phyloP scores from a whole-genome alignment of 2,797 vertebrate genomes.

The Prionace glauca region DNA sequence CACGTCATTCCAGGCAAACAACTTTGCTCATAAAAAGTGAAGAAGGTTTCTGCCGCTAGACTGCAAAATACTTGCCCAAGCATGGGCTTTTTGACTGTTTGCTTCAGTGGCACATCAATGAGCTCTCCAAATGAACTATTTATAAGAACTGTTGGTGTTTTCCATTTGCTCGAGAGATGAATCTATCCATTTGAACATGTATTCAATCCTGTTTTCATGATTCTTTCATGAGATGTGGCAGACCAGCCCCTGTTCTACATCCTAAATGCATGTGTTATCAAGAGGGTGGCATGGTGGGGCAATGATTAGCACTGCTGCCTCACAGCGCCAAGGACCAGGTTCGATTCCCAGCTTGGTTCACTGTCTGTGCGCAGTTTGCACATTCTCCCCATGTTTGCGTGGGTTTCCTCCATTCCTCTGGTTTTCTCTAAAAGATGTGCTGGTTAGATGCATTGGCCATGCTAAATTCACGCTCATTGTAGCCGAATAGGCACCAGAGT shows the following conservation, averaged over 20 bases:
- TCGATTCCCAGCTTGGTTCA: too few species aligned
- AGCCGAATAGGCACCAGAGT: too few species aligned
- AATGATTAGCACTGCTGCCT: too few species aligned
- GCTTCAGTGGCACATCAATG: neutral
- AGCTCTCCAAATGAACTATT: neutral
- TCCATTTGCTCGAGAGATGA: neutral
- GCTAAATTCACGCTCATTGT: too few species aligned
- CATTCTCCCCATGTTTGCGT: too few species aligned
- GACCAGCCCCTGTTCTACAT: neutral
- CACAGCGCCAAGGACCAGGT: too few species aligned
- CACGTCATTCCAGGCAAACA: neutral
- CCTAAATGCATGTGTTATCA: neutral
- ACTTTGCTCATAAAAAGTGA: neutral
- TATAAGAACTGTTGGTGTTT: neutral
- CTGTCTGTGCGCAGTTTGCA: too few species aligned
- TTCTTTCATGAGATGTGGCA: neutral
- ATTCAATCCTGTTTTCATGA: neutral
- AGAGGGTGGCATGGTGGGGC: too few species aligned
- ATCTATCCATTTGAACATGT: constrained; percentile 10
- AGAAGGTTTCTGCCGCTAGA: neutral
- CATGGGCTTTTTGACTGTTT: neutral
- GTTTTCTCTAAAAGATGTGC: too few species aligned
- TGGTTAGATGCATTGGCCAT: too few species aligned
- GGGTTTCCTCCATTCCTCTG: too few species aligned
- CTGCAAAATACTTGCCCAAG: neutral